Percentiles rank a stretch among this genome's conserved stretches.
Conservation (phyloP, 2,888 invertebrate genomes). For the Steinernema carpocapsae region DNA sequence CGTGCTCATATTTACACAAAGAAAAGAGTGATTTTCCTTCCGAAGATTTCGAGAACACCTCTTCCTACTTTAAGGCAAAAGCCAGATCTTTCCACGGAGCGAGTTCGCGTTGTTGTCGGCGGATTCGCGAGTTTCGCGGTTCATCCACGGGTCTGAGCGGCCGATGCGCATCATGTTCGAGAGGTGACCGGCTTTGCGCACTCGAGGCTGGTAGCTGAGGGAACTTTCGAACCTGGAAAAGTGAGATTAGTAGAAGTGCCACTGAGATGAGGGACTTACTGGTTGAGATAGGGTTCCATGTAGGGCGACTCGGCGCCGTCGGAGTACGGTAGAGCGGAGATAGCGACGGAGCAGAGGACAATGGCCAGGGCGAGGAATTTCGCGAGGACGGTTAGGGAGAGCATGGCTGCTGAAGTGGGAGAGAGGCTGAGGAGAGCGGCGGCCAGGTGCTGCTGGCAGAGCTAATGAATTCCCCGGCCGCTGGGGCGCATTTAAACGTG, state of each 20-base stretch:
- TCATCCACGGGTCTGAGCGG: constrained; percentile 37
- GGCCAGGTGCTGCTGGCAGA: neutral
- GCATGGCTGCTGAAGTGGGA: neutral
- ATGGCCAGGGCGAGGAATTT: neutral
- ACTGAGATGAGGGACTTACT: neutral
- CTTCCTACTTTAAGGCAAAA: neutral
- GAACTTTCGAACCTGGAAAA: constrained; percentile 1
- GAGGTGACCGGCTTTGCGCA: constrained; percentile 36
- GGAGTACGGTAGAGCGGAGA: constrained; percentile 23
- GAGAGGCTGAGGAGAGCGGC: neutral
- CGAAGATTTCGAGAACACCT: neutral
- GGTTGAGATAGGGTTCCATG: neutral
- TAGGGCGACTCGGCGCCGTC: neutral
- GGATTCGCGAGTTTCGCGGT: constrained; percentile 13
- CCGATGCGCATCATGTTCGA: constrained; percentile 42
- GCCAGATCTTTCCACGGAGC: constrained; percentile 13
- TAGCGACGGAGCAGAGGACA: neutral
- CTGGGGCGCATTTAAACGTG: neutral
- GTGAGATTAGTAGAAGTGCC: neutral
- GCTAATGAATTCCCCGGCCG: neutral
- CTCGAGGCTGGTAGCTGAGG: constrained; percentile 22
- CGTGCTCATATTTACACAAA: neutral
- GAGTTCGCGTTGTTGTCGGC: neutral
- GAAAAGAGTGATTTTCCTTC: no score
- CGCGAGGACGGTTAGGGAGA: neutral